Conservation (phyloP, 2,888 invertebrate species). For the Ophion slaviceki region DNA sequence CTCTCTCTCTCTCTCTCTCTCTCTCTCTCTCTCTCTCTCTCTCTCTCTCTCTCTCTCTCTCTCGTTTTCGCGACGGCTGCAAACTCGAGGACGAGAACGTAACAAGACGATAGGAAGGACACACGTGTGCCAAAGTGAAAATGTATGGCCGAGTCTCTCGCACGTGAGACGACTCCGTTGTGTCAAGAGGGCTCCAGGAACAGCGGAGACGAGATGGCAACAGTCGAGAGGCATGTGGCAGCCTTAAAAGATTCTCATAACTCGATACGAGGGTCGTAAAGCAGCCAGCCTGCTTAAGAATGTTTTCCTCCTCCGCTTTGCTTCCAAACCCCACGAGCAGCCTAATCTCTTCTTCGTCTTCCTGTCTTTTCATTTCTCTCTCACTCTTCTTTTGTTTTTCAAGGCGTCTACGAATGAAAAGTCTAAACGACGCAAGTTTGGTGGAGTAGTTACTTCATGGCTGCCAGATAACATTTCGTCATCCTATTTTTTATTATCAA, state of each 20-base stretch:
- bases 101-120: slow-evolving; percentile 67
- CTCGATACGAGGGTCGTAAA: slow-evolving; percentile 75
- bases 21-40: slow-evolving; percentile 9
- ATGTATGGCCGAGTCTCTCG: slow-evolving; percentile 77
- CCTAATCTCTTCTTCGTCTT: slow-evolving; percentile 38
- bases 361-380: background rate
- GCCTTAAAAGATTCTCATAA: slow-evolving; percentile 79
- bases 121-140: slow-evolving; percentile 83
- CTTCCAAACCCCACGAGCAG: slow-evolving; percentile 1
- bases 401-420: too few relatives aligned
- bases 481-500: too few relatives aligned
- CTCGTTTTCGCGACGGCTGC: slow-evolving; percentile 69
- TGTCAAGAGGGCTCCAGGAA: slow-evolving; percentile 44
- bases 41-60: slow-evolving; percentile 9
- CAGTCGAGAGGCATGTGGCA: slow-evolving; percentile 68
- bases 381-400: background rate
- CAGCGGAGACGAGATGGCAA: slow-evolving; percentile 62
- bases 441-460: too few relatives aligned
- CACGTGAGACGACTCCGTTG: slow-evolving; percentile 66
- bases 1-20: slow-evolving; percentile 9
- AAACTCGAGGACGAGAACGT: slow-evolving; percentile 77
- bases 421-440: too few relatives aligned
- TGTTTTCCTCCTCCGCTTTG: slow-evolving; percentile 28
- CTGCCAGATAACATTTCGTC: too few relatives aligned
- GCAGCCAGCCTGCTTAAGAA: slow-evolving; percentile 46